These are phyloP conservation scores for Anarrhichthys ocellatus DNA, from an alignment of 2,113 vertebrate species.

Conservation along the genomic window DNA sequence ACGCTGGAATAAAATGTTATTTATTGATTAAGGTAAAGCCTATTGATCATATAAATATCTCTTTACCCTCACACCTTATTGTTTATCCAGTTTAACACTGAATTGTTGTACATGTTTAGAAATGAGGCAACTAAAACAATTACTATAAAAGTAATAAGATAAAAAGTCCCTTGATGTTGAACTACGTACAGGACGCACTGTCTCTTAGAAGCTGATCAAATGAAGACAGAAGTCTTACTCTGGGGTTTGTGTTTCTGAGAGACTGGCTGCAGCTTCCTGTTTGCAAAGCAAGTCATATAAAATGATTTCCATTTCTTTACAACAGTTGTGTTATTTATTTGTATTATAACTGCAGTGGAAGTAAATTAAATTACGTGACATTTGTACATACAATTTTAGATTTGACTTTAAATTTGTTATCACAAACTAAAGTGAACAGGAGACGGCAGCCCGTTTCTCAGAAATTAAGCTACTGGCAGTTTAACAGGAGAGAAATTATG, in stretches of 20 bases:
- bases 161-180: neutral
- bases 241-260: slow-evolving; percentile 6
- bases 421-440: neutral
- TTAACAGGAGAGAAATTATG: slow-evolving; percentile 3
- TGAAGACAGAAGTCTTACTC: neutral
- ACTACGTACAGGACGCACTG: neutral
- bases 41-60: neutral
- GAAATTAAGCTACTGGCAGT: neutral
- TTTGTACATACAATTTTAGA: neutral
- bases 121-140: neutral
- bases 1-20: neutral
- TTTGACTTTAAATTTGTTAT: neutral
- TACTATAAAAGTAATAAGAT: neutral
- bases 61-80: neutral
- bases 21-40: neutral
- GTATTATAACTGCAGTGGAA: neutral
- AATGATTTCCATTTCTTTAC: slow-evolving; percentile 11
- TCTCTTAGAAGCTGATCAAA: neutral
- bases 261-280: neutral
- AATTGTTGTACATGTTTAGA: neutral
- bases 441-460: slow-evolving; percentile 5
- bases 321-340: slow-evolving; percentile 21
- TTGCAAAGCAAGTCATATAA: slow-evolving; percentile 8
- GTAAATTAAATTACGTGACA: neutral
- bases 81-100: neutral